Base-by-base conservation (phyloP, 1,140 invertebrate species). In the Drosophila punjabiensis region DNA sequence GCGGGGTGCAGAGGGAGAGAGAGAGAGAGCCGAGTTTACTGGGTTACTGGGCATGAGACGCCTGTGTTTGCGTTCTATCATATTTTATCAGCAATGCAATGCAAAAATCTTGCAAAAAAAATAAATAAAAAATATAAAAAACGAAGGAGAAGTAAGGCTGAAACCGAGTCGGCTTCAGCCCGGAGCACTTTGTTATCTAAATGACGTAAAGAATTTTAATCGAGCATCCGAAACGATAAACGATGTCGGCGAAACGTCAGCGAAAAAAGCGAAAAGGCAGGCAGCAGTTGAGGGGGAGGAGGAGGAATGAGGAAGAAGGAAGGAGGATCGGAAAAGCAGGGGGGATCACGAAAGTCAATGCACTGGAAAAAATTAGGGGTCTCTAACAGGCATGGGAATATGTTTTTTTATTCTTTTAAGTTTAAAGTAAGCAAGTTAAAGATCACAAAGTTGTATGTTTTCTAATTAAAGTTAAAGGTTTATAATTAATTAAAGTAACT, bases 121-220 rank as follows among this genome's bases (percentile, higher is more conserved):
- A 7, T 6, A 7, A n/a, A 13, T 35, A 45, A 18, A 4, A 47
- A 24, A 14, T 9, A 37, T 18, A 16, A 24, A 61, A 35, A 35
- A 37, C 28, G 5, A 50, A 62, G 11, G 5, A 39, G 24, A 18
- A 37, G 16, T 37, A n/a, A 13, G 20, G 5, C 20, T 24, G 24
- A 41, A 59, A 41, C 56, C 56, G 37, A 39, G 56, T 20, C 56
- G 33, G 10, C 56, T 16, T n/a, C 35, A 24, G 52, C 63, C 48
- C 39, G 39, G 43, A 52, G 74, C 45, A 9, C 16, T 62, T 69
- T 64, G 78, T 73, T 90, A 68, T 81, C 81, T 81, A 85, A 89
- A 90, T 89, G 81, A 89, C 79, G 86, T 66, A 79, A 89, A 67
- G 86, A 89, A 89, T 89, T 89, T 89, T 89, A 89, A 89, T 89